A percentile compares a stretch with the other conserved stretches of the same genome.
Evolutionary conservation across 2,797 vertebrate species (phyloP).

Genomic region (Acanthiza pusilla): DNA sequence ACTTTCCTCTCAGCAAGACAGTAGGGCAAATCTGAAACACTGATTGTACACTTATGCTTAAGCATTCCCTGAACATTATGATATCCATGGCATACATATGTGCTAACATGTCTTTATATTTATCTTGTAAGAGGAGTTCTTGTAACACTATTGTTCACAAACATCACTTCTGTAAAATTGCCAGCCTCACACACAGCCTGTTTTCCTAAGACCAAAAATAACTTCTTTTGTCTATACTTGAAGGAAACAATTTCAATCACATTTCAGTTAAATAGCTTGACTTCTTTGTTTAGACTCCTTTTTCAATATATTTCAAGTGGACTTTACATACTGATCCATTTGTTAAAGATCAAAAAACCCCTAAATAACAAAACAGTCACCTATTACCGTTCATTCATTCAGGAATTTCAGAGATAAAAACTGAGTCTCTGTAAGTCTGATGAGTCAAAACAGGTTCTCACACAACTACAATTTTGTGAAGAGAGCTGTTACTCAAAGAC

Average conservation of each 20-base stretch:
- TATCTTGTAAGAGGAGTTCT: not conserved
- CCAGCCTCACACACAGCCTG: not conserved
- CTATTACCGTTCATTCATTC: not conserved
- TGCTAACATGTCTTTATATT: not conserved
- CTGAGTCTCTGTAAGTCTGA: not conserved
- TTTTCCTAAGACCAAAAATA: conserved; percentile 7
- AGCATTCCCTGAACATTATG: not conserved
- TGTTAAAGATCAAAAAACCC: not conserved
- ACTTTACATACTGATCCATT: not conserved
- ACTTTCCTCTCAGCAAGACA: not conserved
- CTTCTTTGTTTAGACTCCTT: not conserved
- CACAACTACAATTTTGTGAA: not conserved
- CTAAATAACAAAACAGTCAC: not conserved
- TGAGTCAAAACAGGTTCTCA: not conserved
- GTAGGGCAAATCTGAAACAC: not conserved
- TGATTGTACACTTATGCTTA: not conserved
- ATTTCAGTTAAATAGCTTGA: not conserved
- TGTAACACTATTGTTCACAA: not conserved
- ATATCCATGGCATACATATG: not conserved
- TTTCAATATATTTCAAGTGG: not conserved
- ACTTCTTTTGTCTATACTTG: not conserved
- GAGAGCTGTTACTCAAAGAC: not conserved
- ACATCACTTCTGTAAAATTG: not conserved
- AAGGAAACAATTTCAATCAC: conserved; percentile 1
- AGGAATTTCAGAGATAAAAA: not conserved